Base-by-base conservation (phyloP, 2,113 vertebrate genomes). In the Lycaon pictus region DNA sequence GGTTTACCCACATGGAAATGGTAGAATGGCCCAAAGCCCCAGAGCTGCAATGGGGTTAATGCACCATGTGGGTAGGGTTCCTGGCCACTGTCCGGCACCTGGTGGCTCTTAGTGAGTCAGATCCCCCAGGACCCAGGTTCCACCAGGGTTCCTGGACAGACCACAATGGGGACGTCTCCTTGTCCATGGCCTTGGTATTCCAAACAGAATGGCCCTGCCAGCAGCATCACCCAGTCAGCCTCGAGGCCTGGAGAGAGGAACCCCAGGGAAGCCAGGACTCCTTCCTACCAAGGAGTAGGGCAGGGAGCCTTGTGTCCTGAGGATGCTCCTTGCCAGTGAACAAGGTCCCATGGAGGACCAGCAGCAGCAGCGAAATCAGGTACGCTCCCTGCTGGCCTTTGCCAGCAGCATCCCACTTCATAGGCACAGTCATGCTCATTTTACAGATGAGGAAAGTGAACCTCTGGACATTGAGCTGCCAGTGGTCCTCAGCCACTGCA, bases 101-200 rank as follows among this genome's bases (percentile, higher is more conserved):
- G 13, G 88, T 7, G 72, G 72, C 58, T 35, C 72, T 62, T 58
- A 5, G 32, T 7, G 12, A 51, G 10, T 10, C 53, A 27, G 32
- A 1, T 5, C 15, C 51, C 12, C 51, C 2, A 7, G 48, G 60
- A 48, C 22, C 20, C 62, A 5, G 37, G 56, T 25, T 48, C 77
- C 6, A 0, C 17, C 29, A 2, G 51, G 35, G 72, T 2, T 5
- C 19, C 48, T 1, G 0, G 16, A 9, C 1, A 8, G 1, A 37
- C 35, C 11, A 35, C 37, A 25, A 11, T 2, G 35, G 90, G 63
- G 43, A 12, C 65, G 25, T 51, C 35, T 81, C 29, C 69, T 56
- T 20, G 11, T 0, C 69, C 11, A 19, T 35, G 27, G 9, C n/a
- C 48, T n/a, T 56, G 32, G 48, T 6, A 10, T 63, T 72, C 53